A percentile compares a stretch with the other conserved stretches of the same genome.
phyloP scores from a whole-genome alignment of 2,888 invertebrate species.

The Noctua janthe region DNA sequence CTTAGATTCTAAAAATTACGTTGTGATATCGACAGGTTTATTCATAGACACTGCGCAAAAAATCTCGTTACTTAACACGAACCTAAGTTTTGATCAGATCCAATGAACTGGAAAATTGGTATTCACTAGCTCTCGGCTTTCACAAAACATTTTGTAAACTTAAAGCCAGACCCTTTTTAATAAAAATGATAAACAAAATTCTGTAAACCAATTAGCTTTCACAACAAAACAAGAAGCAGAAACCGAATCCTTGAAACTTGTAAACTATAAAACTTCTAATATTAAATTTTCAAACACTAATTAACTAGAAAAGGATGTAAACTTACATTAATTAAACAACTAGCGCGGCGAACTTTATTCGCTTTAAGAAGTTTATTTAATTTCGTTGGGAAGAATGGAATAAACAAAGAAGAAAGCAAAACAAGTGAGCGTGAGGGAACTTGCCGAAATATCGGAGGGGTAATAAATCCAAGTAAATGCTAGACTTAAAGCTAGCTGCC shows the following conservation, averaged over 20 bases:
- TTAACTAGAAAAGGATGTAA: conserved; percentile 55
- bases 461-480: conserved; percentile 69
- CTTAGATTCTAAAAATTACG: neutral
- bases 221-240: conserved; percentile 26
- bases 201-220: conserved; percentile 18
- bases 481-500: conserved; percentile 58
- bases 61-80: neutral
- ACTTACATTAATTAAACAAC: conserved; percentile 61
- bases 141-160: conserved; percentile 15
- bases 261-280: conserved; percentile 53
- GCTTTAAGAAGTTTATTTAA: conserved; percentile 60
- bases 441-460: conserved; percentile 65
- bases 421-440: conserved; percentile 53
- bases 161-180: conserved; percentile 5
- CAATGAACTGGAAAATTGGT: conserved; percentile 55
- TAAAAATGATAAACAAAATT: conserved; percentile 28
- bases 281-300: conserved; percentile 50
- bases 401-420: conserved; percentile 56
- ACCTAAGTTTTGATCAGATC: conserved; percentile 29
- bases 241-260: conserved; percentile 44
- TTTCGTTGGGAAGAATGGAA: conserved; percentile 54
- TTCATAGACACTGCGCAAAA: neutral
- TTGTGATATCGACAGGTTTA: conserved; percentile 9
- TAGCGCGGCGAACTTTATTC: conserved; percentile 41
- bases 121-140: neutral